Evolutionary conservation across 2,888 invertebrate genomes (phyloP).

Genomic region (Hermodice carunculata): DNA sequence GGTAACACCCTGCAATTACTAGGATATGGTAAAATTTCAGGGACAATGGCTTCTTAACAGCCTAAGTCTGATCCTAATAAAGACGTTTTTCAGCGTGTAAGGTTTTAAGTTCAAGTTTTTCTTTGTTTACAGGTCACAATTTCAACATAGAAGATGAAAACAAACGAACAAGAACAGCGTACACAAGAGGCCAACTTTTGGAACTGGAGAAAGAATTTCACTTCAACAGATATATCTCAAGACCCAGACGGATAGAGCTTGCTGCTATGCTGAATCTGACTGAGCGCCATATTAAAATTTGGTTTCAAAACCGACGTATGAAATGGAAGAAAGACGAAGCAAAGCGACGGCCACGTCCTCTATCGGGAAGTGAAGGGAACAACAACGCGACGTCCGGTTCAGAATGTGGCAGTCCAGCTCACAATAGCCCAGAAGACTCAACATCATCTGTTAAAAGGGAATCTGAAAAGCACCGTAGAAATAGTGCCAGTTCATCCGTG

Average conservation of each 20-base stretch:
- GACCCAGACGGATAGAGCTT: slow-evolving; percentile 96
- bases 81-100: too few species aligned
- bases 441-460: too few species aligned
- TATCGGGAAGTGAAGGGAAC: slow-evolving; percentile 26
- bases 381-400: too few species aligned
- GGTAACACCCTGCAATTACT: too few species aligned
- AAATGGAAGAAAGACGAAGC: slow-evolving; percentile 69
- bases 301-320: slow-evolving; percentile 67
- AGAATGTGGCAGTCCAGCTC: too few species aligned
- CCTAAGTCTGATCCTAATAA: too few species aligned
- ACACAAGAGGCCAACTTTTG: slow-evolving; percentile 96
- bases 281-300: slow-evolving; percentile 84
- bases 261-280: slow-evolving; percentile 96
- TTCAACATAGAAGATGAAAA: slow-evolving; percentile 65
- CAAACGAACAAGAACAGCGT: slow-evolving; percentile 92
- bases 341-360: slow-evolving; percentile 58
- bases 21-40: too few species aligned
- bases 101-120: too few species aligned
- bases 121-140: slow-evolving; percentile 63
- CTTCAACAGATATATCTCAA: slow-evolving; percentile 97
- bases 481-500: too few species aligned
- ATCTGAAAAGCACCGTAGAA: too few species aligned
- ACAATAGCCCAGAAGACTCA: too few species aligned
- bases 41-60: too few species aligned
- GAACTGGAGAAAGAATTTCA: slow-evolving; percentile 99